A percentile compares a stretch with the other conserved stretches of the same genome.
Conservation (phyloP, 2,888 invertebrate species). For the Nycteola revayana region DNA sequence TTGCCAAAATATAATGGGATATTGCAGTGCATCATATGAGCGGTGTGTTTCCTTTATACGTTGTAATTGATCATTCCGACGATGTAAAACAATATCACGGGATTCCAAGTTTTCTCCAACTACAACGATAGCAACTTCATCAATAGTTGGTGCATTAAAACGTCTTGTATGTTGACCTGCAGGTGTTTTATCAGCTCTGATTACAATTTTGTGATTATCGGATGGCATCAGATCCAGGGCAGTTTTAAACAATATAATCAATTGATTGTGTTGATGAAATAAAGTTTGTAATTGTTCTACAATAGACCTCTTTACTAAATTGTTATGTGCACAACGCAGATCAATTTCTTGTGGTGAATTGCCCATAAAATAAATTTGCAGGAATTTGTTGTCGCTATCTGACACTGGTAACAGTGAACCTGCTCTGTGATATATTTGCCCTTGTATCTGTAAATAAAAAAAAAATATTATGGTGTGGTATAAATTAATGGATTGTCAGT, state of each 20-base stretch:
- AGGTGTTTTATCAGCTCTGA: conserved; percentile 39
- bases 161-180: conserved; percentile 32
- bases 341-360: conserved; percentile 22
- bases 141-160: conserved; percentile 38
- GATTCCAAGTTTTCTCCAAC: conserved; percentile 30
- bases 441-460: conserved; percentile 28
- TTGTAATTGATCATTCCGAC: conserved; percentile 32
- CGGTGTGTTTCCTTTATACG: conserved; percentile 39
- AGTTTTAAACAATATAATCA: conserved; percentile 27
- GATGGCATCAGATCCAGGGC: conserved; percentile 36
- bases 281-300: conserved; percentile 32
- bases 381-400: conserved; percentile 23
- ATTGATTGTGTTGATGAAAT: conserved; percentile 27
- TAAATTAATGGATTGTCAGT: conserved; percentile 8
- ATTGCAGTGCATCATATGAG: conserved; percentile 45
- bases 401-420: conserved; percentile 26
- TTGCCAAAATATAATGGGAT: conserved; percentile 32
- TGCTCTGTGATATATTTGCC: conserved; percentile 27
- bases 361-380: conserved; percentile 36
- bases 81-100: conserved; percentile 42
- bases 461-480: conserved; percentile 14
- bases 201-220: conserved; percentile 37
- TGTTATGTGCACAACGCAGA: conserved; percentile 28
- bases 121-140: conserved; percentile 35
- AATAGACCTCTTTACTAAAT: conserved; percentile 26